These are phyloP conservation scores for Hirundichthys speculiger DNA, from an alignment of 2,113 vertebrate genomes.

Conservation along the genomic window DNA sequence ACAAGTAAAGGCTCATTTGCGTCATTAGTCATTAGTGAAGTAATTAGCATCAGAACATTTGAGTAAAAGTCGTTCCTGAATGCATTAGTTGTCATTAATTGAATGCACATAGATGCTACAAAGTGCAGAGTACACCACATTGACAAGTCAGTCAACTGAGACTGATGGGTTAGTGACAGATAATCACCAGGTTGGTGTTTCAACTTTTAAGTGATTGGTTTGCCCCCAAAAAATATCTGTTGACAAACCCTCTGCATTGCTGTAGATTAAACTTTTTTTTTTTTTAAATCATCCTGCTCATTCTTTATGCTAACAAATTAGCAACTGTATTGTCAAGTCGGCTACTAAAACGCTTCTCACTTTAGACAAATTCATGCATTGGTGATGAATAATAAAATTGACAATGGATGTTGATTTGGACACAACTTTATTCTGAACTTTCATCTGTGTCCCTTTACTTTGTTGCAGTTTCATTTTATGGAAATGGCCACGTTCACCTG, in stretches of 20 bases:
- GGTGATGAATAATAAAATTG: too few species aligned
- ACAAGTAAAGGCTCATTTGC: conserved; percentile 15
- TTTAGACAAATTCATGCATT: too few species aligned
- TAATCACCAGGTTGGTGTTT: neutral
- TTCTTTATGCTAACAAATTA: too few species aligned
- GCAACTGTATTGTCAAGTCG: too few species aligned
- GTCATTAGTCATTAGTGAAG: conserved; percentile 40
- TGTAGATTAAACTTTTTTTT: too few species aligned
- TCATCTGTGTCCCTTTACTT: neutral
- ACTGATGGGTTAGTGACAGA: conserved; percentile 23
- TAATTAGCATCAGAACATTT: conserved; percentile 51
- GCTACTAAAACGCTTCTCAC: too few species aligned
- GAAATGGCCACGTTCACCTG: conserved; percentile 86
- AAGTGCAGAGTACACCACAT: conserved; percentile 44
- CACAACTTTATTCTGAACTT: neutral
- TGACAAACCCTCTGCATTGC: neutral
- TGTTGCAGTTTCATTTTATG: conserved; percentile 87
- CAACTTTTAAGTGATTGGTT: neutral
- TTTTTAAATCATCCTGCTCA: too few species aligned
- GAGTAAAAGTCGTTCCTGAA: conserved; percentile 25
- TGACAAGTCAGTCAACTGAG: conserved; percentile 42
- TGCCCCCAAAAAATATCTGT: neutral
- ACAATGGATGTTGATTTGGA: too few species aligned
- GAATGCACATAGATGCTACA: conserved; percentile 71
- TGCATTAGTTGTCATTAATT: conserved; percentile 78